phyloP scores from a whole-genome alignment of 1,140 invertebrate species.

The Solenopsis fugax region DNA sequence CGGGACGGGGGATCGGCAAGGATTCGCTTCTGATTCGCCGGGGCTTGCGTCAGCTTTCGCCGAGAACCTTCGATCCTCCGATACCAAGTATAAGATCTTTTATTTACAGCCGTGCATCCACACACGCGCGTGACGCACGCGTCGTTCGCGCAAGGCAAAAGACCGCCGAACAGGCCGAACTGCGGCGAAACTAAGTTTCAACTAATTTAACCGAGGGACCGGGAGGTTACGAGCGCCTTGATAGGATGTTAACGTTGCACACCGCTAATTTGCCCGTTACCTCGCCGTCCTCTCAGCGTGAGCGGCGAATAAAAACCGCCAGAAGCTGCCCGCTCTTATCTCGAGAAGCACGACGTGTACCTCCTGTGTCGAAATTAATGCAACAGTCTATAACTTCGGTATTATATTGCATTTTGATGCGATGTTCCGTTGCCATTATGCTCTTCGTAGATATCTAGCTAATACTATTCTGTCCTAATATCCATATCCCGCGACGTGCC shows the following conservation, averaged over 20 bases:
- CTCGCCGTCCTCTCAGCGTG: constrained; percentile 26
- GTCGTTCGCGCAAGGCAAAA: constrained; percentile 1
- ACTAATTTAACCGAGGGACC: constrained; percentile 23
- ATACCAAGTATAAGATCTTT: constrained; percentile 42
- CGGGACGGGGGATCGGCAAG: neutral
- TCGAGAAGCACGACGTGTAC: neutral
- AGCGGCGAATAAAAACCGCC: constrained; percentile 20
- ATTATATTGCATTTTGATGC: constrained; percentile 38
- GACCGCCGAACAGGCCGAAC: constrained; percentile 5
- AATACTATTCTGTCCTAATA: constrained; percentile 26
- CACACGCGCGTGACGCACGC: neutral
- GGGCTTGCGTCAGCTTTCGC: neutral
- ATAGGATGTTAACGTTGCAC: constrained; percentile 46
- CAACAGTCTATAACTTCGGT: constrained; percentile 50
- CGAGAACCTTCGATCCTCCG: constrained; percentile 14
- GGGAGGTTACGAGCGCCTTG: neutral
- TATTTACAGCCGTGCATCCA: constrained; percentile 41
- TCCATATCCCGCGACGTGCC: neutral
- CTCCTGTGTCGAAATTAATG: constrained; percentile 39
- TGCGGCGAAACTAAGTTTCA: constrained; percentile 2
- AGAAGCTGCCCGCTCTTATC: constrained; percentile 38
- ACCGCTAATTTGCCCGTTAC: constrained; percentile 26
- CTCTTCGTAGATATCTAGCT: neutral
- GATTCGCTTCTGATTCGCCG: constrained; percentile 32
- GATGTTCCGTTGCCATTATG: neutral